These are phyloP conservation scores for Sinodicranocentrus sp. DNA, from an alignment of 2,888 invertebrate genomes.

Conservation along the genomic window DNA sequence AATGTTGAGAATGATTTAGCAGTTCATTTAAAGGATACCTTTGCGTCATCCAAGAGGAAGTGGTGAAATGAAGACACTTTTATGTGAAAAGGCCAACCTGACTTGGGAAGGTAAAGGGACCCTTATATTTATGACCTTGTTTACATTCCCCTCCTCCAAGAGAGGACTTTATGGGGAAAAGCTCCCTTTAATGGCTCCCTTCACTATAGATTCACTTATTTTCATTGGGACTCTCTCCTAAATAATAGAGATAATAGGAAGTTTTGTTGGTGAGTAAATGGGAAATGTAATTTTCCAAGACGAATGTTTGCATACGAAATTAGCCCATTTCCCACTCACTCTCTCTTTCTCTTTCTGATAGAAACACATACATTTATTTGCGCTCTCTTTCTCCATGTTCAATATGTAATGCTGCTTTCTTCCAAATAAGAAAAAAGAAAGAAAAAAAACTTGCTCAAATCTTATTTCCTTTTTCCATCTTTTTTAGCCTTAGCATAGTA, in stretches of 20 bases:
- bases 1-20: conserved; percentile 12
- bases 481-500: too few species aligned
- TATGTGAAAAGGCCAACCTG: conserved; percentile 5
- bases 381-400: too few species aligned
- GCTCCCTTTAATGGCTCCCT: background rate
- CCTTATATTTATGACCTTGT: conserved; percentile 38
- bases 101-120: background rate
- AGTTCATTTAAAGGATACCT: background rate
- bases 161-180: background rate
- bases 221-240: background rate
- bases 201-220: conserved; percentile 1
- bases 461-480: too few species aligned
- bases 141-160: background rate
- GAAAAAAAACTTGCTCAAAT: too few species aligned
- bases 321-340: background rate
- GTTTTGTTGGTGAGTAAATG: conserved; percentile 35
- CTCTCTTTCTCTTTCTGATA: background rate
- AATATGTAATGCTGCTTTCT: too few species aligned
- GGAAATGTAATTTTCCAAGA: conserved; percentile 46
- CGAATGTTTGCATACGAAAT: conserved; percentile 15
- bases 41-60: too few species aligned
- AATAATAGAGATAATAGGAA: background rate
- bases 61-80: conserved; percentile 31
- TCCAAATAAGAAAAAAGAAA: too few species aligned
- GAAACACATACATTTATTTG: too few species aligned